A percentile compares a stretch with the other conserved stretches of the same genome.
These are phyloP conservation scores for human DNA, from an alignment of 2,113 vertebrate species.

Conservation along the genomic window GRCh38 chr1:97631001-97631500, in stretches of 20 bases:
- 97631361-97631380: constrained; percentile 69
- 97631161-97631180: background rate
- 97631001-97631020: constrained; percentile 57
- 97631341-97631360: constrained; percentile 51
- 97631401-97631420: constrained; percentile 69
- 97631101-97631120: background rate
- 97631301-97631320: background rate
- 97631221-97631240: background rate
- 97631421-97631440: constrained; percentile 72
- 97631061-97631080: background rate
- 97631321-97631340: constrained; percentile 58
- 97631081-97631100: background rate
- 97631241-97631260: background rate
- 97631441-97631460: constrained; percentile 59
- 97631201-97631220: background rate
- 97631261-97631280: background rate
- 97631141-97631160: background rate
- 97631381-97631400: constrained; percentile 71
- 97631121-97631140: background rate
- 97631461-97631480: constrained; percentile 68
- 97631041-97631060: background rate
- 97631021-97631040: background rate
- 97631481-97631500: constrained; percentile 35
- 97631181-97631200: background rate
- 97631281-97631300: constrained; percentile 20